Percentiles rank a stretch among this genome's conserved stretches.
These are phyloP conservation scores for Zoanthus sansibaricus DNA, from an alignment of 92 coral and sea anemone species.

Conservation along the genomic window DNA sequence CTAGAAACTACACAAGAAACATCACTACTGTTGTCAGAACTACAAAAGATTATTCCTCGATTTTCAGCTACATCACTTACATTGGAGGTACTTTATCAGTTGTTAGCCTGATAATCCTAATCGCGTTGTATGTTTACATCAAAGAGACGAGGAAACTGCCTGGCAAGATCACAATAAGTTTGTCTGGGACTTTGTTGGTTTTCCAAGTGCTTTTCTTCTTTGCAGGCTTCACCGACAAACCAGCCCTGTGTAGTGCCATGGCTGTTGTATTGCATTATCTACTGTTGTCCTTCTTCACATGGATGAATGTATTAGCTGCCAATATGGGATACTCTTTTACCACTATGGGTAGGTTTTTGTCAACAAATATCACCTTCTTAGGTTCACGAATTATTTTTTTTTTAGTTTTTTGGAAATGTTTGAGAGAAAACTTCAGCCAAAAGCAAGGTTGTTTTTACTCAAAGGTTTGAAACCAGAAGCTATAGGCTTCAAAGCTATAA, in stretches of 20 bases:
- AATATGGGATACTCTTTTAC: not conserved
- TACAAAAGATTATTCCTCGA: not conserved
- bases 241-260: not conserved
- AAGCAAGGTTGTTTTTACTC: too few species aligned
- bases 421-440: too few species aligned
- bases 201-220: conserved; percentile 9
- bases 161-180: conserved; percentile 11
- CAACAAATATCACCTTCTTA: too few species aligned
- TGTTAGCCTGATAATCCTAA: not conserved
- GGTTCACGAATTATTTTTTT: too few species aligned
- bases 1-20: conserved; percentile 7
- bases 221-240: not conserved
- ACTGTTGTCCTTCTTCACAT: conserved; percentile 1
- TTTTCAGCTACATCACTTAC: conserved; percentile 1
- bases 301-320: conserved; percentile 4
- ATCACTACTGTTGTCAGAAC: not conserved
- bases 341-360: not conserved
- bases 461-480: too few species aligned
- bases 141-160: not conserved
- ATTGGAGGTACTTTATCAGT: not conserved
- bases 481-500: too few species aligned
- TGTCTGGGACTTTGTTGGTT: not conserved
- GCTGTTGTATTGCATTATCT: conserved; percentile 3
- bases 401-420: too few species aligned
- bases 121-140: conserved; percentile 4